Evolutionary conservation across 2,797 vertebrate genomes (phyloP), one percentile per base, ranked within the genome.

Genomic region (Esox lucius): DNA sequence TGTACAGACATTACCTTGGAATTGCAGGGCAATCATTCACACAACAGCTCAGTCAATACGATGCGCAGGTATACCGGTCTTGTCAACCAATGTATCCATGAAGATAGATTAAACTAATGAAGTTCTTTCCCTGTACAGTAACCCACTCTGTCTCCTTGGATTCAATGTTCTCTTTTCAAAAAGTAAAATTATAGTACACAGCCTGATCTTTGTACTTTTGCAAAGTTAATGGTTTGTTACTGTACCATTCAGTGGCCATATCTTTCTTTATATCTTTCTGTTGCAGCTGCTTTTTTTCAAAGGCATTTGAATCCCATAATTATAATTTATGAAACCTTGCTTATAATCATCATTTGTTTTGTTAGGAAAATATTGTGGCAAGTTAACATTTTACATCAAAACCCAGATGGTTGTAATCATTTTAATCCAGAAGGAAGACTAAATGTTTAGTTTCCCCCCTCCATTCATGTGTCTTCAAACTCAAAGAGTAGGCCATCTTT

Each of bases 21-120:
- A 61, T 61, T 61, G 56, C 56, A 61, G 62, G 62, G 28, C 62
- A 65, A 65, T 65, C 62, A 65, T 65, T 65, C 62, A 28, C 61
- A 64, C 61, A 31, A 64, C 24, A 28, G 24, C 66, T 33, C 5
- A 26, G 24, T 65, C 16, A 7, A 65, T 65, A 65, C 62, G 28
- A n/a, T 24, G 61, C 12, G 26, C 61, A 64, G 56, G 9, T 59
- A 31, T 22, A 62, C 61, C 15, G 5, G 22, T 64, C 26, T 64
- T 28, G 61, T 64, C 42, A 46, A 46, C 42, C 9, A 5, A 46
- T 13, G 9, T 13, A 13, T 46, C 12, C 42, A 46, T 46, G 42
- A 46, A 46, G 42, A 46, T 7, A 13, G 42, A 46, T 46, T 11
- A 46, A 46, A 46, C 42, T 46, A 46, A 46, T 46, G 42, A 46